Conservation (phyloP, 2,113 vertebrate genomes). For the Ramphastos sulfuratus region DNA sequence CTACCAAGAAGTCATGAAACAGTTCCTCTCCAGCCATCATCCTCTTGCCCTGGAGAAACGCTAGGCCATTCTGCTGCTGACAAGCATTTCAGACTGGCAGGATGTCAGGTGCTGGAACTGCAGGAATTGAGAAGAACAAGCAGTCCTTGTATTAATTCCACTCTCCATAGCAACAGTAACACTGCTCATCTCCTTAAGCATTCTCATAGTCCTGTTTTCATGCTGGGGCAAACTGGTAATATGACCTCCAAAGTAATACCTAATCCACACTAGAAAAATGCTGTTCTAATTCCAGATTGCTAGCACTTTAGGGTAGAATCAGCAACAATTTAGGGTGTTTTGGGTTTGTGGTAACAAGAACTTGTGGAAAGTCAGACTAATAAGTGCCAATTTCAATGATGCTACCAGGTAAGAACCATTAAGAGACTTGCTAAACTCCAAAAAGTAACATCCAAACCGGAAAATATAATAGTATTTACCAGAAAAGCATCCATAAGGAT, state of each 20-base stretch:
- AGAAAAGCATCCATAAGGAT: neutral
- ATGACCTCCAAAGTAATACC: neutral
- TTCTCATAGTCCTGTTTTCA: neutral
- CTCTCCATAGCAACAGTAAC: neutral
- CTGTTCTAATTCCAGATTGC: neutral
- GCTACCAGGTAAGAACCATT: neutral
- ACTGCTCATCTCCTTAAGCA: neutral
- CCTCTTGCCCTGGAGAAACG: neutral
- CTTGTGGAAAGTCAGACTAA: neutral
- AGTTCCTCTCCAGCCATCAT: neutral
- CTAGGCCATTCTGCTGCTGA: neutral
- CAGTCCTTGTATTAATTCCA: neutral
- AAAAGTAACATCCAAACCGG: neutral
- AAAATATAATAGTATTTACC: neutral
- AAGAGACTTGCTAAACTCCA: neutral
- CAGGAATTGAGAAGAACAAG: neutral
- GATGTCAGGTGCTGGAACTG: neutral
- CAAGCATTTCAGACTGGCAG: neutral
- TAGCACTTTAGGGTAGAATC: rapidly evolving
- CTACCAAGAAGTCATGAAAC: neutral
- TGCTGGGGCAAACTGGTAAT: neutral
- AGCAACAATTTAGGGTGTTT: neutral
- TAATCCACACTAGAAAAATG: neutral
- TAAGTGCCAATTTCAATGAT: neutral
- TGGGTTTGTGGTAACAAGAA: neutral